These are phyloP conservation scores for Piscicola geometra DNA, from an alignment of 2,888 invertebrate genomes.

Conservation along the genomic window DNA sequence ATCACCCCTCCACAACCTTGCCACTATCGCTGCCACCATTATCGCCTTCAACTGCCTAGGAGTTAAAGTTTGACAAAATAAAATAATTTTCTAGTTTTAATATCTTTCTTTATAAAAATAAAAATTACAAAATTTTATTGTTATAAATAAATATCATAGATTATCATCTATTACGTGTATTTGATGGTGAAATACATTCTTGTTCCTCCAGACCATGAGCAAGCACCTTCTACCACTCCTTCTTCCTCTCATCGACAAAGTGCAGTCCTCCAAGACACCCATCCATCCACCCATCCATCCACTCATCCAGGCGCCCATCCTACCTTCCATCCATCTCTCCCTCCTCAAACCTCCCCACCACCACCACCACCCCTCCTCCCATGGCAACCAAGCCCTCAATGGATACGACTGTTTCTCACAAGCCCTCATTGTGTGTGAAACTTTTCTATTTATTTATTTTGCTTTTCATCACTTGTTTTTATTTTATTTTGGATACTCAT, in stretches of 20 bases:
- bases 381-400: not conserved
- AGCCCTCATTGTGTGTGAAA: not conserved
- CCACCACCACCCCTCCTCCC: too few relatives aligned
- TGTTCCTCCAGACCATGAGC: not conserved
- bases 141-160: too few relatives aligned
- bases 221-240: not conserved
- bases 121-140: too few relatives aligned
- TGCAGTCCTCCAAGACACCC: not conserved
- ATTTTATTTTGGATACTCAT: too few relatives aligned
- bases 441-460: not conserved
- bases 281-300: not conserved
- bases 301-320: too few relatives aligned
- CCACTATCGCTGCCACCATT: not conserved
- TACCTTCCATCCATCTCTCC: too few relatives aligned
- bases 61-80: not conserved
- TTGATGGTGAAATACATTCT: not conserved
- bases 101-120: too few relatives aligned
- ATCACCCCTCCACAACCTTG: not conserved
- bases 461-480: too few relatives aligned
- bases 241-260: not conserved
- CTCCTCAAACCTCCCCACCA: too few relatives aligned
- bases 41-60: not conserved
- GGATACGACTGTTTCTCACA: not conserved
- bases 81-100: not conserved
- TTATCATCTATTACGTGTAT: not conserved